These are phyloP conservation scores for Irena cyanogastra DNA, from an alignment of 2,113 vertebrate species.

Conservation along the genomic window DNA sequence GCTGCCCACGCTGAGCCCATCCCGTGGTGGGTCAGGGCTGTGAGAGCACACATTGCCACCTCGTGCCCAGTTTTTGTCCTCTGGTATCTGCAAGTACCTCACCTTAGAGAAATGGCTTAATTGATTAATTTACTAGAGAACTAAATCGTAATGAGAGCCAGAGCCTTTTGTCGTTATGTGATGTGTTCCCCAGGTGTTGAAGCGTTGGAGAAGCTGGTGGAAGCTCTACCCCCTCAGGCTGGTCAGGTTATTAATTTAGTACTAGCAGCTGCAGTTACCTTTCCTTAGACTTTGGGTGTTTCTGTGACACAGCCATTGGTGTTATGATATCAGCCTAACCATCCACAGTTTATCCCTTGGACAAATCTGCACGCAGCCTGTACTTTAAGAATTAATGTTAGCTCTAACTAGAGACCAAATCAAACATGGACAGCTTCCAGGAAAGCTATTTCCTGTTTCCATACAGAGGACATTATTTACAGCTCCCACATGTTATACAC, in stretches of 20 bases:
- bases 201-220: background rate
- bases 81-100: background rate
- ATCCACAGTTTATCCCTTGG: conserved; percentile 44
- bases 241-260: background rate
- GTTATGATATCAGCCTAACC: conserved; percentile 11
- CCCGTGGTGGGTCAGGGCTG: accelerated
- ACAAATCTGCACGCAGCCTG: conserved; percentile 67
- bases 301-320: conserved; percentile 30
- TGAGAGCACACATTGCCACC: background rate
- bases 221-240: background rate
- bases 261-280: background rate
- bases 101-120: background rate
- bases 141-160: background rate
- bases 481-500: background rate
- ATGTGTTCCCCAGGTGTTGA: background rate
- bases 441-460: conserved; percentile 64
- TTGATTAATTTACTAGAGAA: background rate
- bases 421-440: conserved; percentile 64
- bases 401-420: conserved; percentile 57
- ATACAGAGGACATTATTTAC: conserved; percentile 55
- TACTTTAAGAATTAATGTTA: conserved; percentile 67
- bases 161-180: background rate
- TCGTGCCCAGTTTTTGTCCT: background rate
- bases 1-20: background rate
- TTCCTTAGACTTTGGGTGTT: conserved; percentile 16